Evolutionary conservation across 2,113 vertebrate genomes (phyloP).

Genomic region (Accipiter cooperii): DNA sequence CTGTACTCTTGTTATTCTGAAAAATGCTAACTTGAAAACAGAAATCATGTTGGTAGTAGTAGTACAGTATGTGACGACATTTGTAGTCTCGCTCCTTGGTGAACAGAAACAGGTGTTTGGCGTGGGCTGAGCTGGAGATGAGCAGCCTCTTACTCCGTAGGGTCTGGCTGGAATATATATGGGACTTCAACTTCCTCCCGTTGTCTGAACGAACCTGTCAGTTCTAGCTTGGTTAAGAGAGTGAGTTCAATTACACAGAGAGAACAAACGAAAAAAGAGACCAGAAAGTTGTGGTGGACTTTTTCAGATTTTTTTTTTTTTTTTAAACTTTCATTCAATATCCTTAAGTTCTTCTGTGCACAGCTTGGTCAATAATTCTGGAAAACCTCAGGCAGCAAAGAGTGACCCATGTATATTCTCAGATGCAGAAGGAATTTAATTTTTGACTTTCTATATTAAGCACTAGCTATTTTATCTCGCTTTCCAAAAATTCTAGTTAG

Average conservation of each 20-base stretch:
- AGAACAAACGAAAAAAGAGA: background rate
- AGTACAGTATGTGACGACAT: background rate
- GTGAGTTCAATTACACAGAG: background rate
- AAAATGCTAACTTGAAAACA: background rate
- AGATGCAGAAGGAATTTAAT: constrained; percentile 58
- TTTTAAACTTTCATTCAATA: background rate
- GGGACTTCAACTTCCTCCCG: background rate
- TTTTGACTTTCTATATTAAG: constrained; percentile 56
- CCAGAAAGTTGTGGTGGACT: background rate
- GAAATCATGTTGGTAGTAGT: background rate
- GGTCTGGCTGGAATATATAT: background rate
- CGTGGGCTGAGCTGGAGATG: background rate
- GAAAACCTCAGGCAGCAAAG: constrained; percentile 65
- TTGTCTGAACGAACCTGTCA: background rate
- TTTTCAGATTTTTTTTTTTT: background rate
- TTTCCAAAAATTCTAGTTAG: constrained; percentile 64
- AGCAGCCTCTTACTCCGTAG: constrained; percentile 18
- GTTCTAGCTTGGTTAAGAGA: background rate
- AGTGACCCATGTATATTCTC: constrained; percentile 30
- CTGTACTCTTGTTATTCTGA: constrained; percentile 49
- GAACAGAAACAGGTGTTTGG: background rate
- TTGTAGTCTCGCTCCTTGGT: background rate
- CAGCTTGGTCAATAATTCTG: constrained; percentile 62
- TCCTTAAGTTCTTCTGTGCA: constrained; percentile 18
- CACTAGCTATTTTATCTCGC: constrained; percentile 61